A percentile compares a stretch with the other conserved stretches of the same genome.
phyloP scores from a whole-genome alignment of 2,888 invertebrate genomes.

The Heteromurus nitidus region DNA sequence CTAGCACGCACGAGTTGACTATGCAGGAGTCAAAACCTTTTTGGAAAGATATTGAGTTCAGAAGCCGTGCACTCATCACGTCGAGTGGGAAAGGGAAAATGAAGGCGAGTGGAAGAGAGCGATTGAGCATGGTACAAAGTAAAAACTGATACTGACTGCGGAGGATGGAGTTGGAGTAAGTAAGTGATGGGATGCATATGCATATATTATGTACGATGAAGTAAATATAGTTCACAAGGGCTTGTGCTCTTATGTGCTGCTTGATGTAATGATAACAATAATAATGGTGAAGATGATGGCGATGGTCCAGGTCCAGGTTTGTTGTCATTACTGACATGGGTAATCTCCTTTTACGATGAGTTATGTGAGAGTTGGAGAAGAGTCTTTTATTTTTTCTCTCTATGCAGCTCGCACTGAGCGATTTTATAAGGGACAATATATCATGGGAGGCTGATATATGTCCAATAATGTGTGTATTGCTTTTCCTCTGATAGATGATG shows the following conservation, averaged over 20 bases:
- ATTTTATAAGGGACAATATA: too few species aligned
- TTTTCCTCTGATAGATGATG: too few species aligned
- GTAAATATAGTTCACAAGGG: conserved; percentile 5
- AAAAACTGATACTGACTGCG: conserved; percentile 21
- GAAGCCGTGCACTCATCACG: conserved; percentile 11
- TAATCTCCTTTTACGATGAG: conserved; percentile 19
- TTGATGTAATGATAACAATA: conserved; percentile 3
- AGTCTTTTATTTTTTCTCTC: too few species aligned
- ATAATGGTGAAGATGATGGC: background rate
- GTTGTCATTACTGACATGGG: conserved; percentile 27
- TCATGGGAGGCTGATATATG: too few species aligned
- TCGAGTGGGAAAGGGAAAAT: conserved; percentile 49
- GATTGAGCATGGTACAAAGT: background rate
- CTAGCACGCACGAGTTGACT: background rate
- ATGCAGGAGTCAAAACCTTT: background rate
- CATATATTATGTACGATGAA: background rate
- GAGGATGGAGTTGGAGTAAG: background rate
- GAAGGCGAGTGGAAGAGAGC: conserved; percentile 15
- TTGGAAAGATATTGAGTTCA: conserved; percentile 5
- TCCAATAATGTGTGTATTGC: too few species aligned
- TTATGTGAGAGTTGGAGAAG: conserved; percentile 9
- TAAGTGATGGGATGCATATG: background rate
- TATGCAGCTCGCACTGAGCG: too few species aligned
- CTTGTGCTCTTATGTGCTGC: background rate
- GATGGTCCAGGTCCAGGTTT: conserved; percentile 24